Evolutionary conservation across 2,797 vertebrate genomes (phyloP), one percentile per base, ranked within the genome.

Genomic region (Microctenopoma stevenorrisi): DNA sequence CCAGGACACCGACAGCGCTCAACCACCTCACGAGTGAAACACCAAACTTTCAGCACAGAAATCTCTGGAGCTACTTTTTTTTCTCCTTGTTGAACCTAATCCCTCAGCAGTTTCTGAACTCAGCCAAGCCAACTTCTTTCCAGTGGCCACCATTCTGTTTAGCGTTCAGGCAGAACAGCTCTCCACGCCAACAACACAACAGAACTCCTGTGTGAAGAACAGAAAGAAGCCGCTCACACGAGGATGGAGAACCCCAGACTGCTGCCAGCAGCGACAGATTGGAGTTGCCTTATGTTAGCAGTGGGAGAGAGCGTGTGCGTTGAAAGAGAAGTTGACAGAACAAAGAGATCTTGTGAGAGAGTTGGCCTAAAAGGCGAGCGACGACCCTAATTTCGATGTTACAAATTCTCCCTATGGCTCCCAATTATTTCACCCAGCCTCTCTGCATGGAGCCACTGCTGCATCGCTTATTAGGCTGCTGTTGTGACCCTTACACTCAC

Each of bases 261-360:
- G 67, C 44, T 83, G 86, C 83, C 83, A 86, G 73, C 78, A 84
- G 77, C 50, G 76, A 88, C 90, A 89, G 88, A 78, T 88, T 86
- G 88, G 55, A 72, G 68, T 12, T 38, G 76, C 82, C 83, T 56
- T 86, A 83, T 89, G 86, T 85, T 54, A 44, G 69, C 85, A 68
- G 83, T 72, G 59, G 85, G 86, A 78, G 87, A 78, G 64, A 44
- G 70, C 5, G 30, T 38, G 71, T 15, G 51, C 3, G 74, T 42
- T 4, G 26, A 44, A 74, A 72, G 85, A 25, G 43, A 69, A 84
- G 59, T 63, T 26, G 74, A 84, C 81, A 83, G 86, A 79, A 91
- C 83, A 89, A 88, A 89, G 85, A 65, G 54, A 79, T 78, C 67
- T 76, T 86, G 85, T 73, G 70, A 77, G 66, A 22, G 48, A 57